These are phyloP conservation scores for Parnassius mnemosyne DNA, from an alignment of 2,888 invertebrate species.

Conservation along the genomic window DNA sequence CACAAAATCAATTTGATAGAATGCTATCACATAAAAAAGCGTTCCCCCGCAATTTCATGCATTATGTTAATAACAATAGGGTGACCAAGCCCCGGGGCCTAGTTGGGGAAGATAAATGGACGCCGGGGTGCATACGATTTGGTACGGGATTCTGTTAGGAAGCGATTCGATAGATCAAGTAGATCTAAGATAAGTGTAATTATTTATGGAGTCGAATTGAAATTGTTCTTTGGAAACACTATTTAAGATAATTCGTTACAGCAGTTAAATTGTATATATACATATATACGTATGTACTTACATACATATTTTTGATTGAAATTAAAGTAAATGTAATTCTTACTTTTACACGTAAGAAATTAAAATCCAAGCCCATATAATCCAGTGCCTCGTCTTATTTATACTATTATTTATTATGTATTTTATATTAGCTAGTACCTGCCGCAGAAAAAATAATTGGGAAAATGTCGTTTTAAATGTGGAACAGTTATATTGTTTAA, in stretches of 20 bases:
- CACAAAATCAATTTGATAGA: slow-evolving; percentile 18
- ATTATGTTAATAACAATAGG: slow-evolving; percentile 38
- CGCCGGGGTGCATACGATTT: slow-evolving; percentile 44
- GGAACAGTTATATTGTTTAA: too few species aligned
- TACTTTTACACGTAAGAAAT: too few species aligned
- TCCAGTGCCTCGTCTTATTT: too few species aligned
- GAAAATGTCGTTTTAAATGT: too few species aligned
- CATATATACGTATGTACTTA: not conserved
- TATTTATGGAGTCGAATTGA: slow-evolving; percentile 24
- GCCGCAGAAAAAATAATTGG: too few species aligned
- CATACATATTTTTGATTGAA: too few species aligned
- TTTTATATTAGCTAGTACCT: too few species aligned
- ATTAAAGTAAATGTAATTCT: too few species aligned
- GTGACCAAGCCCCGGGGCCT: slow-evolving; percentile 27
- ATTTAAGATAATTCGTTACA: not conserved
- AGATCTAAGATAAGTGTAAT: slow-evolving; percentile 27
- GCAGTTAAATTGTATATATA: not conserved
- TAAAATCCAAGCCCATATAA: too few species aligned
- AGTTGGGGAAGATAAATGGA: slow-evolving; percentile 36
- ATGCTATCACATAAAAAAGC: slow-evolving; percentile 5
- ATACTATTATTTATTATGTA: too few species aligned
- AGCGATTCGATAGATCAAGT: slow-evolving; percentile 43
- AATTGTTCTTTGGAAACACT: not conserved
- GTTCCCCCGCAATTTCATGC: slow-evolving; percentile 27
- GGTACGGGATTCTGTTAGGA: slow-evolving; percentile 32